Conservation (phyloP, 1,140 invertebrate species). For the Heliothis virescens region DNA sequence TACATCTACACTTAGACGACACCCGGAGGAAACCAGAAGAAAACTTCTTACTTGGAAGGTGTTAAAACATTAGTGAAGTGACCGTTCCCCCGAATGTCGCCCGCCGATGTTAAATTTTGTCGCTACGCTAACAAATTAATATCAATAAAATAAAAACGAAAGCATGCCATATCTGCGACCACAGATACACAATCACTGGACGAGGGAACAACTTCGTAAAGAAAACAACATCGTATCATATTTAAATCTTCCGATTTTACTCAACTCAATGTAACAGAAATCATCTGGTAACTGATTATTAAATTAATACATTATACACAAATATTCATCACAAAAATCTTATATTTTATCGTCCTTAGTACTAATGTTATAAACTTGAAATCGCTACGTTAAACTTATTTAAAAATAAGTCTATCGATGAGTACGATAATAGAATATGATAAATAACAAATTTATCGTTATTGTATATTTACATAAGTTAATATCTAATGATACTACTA, state of each 20-base stretch:
- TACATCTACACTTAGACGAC: constrained; percentile 62
- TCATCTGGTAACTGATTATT: constrained; percentile 80
- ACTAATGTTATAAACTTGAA: constrained; percentile 79
- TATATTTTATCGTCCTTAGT: constrained; percentile 70
- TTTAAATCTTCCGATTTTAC: constrained; percentile 80
- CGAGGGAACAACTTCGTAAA: constrained; percentile 72
- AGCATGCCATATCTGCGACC: constrained; percentile 58
- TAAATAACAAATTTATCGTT: constrained; percentile 83
- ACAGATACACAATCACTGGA: constrained; percentile 33
- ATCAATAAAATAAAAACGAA: constrained; percentile 60
- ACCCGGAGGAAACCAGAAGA: constrained; percentile 28
- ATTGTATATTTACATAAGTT: constrained; percentile 81
- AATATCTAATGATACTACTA: constrained; percentile 77
- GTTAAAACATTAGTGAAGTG: not conserved
- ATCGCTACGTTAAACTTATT: constrained; percentile 80
- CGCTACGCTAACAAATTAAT: constrained; percentile 74
- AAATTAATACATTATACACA: constrained; percentile 80
- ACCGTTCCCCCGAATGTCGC: constrained; percentile 55
- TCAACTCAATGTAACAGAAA: constrained; percentile 81
- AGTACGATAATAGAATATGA: constrained; percentile 82
- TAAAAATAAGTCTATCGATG: constrained; percentile 79
- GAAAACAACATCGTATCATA: constrained; percentile 81
- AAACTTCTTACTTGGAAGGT: not conserved
- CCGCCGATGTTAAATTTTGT: constrained; percentile 71
- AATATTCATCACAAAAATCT: constrained; percentile 77